phyloP scores from a whole-genome alignment of 2,113 vertebrate species.

The Cyanoramphus novaezelandiae region DNA sequence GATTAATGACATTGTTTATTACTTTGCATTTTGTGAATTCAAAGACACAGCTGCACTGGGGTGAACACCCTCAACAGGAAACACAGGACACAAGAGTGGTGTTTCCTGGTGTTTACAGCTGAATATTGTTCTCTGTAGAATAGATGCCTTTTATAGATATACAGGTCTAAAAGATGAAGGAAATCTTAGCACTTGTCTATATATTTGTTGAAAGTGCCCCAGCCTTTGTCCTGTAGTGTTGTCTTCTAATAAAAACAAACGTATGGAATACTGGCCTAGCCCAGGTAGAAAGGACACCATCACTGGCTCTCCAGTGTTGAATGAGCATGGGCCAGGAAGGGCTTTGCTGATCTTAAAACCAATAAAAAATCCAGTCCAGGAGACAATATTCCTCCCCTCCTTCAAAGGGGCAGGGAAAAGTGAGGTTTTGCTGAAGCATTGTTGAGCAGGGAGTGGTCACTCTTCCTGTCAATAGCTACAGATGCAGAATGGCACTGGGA shows the following conservation, averaged over 20 bases:
- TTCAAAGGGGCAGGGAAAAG: background rate
- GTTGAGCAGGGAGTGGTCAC: background rate
- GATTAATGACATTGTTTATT: background rate
- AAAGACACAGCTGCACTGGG: background rate
- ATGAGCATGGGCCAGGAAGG: background rate
- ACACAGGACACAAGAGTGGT: background rate
- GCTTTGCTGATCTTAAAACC: background rate
- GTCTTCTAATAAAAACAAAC: background rate
- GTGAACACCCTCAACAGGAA: background rate
- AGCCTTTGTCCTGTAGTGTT: accelerated
- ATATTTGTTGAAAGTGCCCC: background rate
- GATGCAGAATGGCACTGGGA: background rate
- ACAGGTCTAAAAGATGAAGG: background rate
- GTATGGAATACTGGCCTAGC: background rate
- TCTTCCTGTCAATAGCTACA: background rate
- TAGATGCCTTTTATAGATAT: background rate
- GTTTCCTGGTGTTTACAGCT: background rate
- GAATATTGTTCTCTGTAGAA: background rate
- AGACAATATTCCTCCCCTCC: background rate
- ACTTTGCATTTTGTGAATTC: background rate
- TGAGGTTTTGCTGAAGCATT: background rate
- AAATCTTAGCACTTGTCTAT: background rate
- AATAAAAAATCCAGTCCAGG: background rate
- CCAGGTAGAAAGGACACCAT: background rate
- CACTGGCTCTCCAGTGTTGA: background rate